Evolutionary conservation across 2,888 invertebrate species (phyloP).

Genomic region (Seladonia tumulorum): DNA sequence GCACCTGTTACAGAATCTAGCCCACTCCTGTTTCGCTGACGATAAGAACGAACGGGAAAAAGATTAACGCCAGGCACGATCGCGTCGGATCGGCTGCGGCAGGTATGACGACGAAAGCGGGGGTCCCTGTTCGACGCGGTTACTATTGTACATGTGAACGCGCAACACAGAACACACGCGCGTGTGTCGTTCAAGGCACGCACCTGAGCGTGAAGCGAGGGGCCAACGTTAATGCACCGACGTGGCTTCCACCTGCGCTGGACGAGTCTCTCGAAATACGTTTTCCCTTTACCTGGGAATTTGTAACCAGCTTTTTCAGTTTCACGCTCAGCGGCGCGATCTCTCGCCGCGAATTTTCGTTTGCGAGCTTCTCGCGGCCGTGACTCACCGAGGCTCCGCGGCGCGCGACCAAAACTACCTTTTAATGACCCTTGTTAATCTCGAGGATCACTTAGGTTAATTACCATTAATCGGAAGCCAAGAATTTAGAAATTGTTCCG

Average conservation of each 20-base stretch:
- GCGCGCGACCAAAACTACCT: not conserved
- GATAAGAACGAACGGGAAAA: slow-evolving; percentile 58
- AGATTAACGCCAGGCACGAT: slow-evolving; percentile 47
- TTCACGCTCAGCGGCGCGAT: slow-evolving; percentile 30
- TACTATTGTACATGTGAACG: not conserved
- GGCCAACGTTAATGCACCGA: slow-evolving; percentile 67
- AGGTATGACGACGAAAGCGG: slow-evolving; percentile 43
- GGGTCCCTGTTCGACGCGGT: not conserved
- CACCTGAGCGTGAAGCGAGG: slow-evolving; percentile 78
- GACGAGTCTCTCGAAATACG: slow-evolving; percentile 51
- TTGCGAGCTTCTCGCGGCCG: not conserved
- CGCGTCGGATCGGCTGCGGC: not conserved
- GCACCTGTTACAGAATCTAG: slow-evolving; percentile 42
- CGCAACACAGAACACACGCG: not conserved
- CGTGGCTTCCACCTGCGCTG: slow-evolving; percentile 71
- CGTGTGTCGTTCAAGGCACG: slow-evolving; percentile 70
- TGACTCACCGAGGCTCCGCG: not conserved
- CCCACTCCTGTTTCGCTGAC: slow-evolving; percentile 60
- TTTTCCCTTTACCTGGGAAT: slow-evolving; percentile 50
- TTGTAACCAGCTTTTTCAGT: slow-evolving; percentile 32
- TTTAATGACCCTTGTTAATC: slow-evolving; percentile 16
- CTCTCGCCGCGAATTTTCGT: slow-evolving; percentile 10
- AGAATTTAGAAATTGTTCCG: slow-evolving; percentile 19
- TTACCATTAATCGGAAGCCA: slow-evolving; percentile 27
- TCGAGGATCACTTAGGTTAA: slow-evolving; percentile 33